phyloP scores from a whole-genome alignment of 2,888 invertebrate genomes.

The Eudemis profundana region DNA sequence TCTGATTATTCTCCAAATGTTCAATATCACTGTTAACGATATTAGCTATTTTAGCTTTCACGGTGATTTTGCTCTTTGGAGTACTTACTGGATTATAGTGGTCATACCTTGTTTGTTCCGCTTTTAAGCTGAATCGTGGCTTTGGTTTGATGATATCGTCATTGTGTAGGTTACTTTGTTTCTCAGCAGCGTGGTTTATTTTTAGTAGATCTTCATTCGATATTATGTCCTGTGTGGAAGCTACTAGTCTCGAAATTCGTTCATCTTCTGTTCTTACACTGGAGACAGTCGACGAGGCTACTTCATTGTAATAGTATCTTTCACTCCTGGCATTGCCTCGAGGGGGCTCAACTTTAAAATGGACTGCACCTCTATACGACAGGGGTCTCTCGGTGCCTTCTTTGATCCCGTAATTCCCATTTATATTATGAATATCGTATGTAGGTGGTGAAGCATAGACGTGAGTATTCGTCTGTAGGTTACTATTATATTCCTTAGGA shows the following conservation, averaged over 20 bases:
- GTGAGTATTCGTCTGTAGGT: slow-evolving; percentile 58
- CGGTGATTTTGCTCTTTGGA: slow-evolving; percentile 63
- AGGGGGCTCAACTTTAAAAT: slow-evolving; percentile 66
- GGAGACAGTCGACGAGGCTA: slow-evolving; percentile 52
- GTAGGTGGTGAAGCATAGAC: slow-evolving; percentile 58
- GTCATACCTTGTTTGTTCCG: slow-evolving; percentile 54
- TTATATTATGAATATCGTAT: slow-evolving; percentile 60
- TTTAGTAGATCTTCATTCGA: slow-evolving; percentile 87
- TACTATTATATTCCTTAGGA: slow-evolving; percentile 54
- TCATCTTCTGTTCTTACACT: slow-evolving; percentile 57
- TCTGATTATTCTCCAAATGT: slow-evolving; percentile 54
- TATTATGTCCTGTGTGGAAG: slow-evolving; percentile 86
- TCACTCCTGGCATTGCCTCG: slow-evolving; percentile 67
- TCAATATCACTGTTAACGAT: slow-evolving; percentile 63
- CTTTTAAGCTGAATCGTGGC: slow-evolving; percentile 55
- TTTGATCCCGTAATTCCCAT: slow-evolving; percentile 69
- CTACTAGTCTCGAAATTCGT: slow-evolving; percentile 81
- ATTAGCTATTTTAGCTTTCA: slow-evolving; percentile 71
- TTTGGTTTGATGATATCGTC: slow-evolving; percentile 73
- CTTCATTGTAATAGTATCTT: slow-evolving; percentile 64
- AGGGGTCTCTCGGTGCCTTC: slow-evolving; percentile 56
- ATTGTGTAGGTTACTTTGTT: slow-evolving; percentile 59
- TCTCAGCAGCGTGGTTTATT: slow-evolving; percentile 84
- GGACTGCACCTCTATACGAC: slow-evolving; percentile 62
- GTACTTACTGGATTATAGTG: slow-evolving; percentile 49